These are phyloP conservation scores for Brachypalpus laphriformis DNA, from an alignment of 2,888 invertebrate genomes.

Conservation along the genomic window DNA sequence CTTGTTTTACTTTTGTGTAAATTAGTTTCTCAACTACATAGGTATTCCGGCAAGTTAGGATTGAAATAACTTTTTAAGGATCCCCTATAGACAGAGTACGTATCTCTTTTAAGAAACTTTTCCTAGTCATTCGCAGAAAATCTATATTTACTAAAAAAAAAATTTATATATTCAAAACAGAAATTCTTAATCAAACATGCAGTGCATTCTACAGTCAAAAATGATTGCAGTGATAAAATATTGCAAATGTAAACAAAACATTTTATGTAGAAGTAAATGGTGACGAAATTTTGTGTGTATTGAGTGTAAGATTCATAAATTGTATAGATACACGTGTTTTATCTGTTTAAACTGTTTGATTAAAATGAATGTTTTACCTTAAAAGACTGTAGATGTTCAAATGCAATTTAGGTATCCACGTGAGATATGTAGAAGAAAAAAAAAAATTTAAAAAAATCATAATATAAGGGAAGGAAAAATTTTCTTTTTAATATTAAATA, in stretches of 20 bases:
- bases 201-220: slow-evolving; percentile 7
- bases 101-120: too few relatives aligned
- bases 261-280: slow-evolving; percentile 21
- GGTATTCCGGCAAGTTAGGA: too few relatives aligned
- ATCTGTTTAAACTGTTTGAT: slow-evolving; percentile 30
- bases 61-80: too few relatives aligned
- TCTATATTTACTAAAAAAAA: background rate
- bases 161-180: background rate
- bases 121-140: too few relatives aligned
- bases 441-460: slow-evolving; percentile 23
- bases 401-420: slow-evolving; percentile 67
- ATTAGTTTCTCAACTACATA: too few relatives aligned
- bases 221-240: slow-evolving; percentile 31
- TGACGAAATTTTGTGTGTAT: slow-evolving; percentile 20
- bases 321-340: slow-evolving; percentile 15
- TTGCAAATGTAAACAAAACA: slow-evolving; percentile 28
- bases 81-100: too few relatives aligned
- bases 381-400: slow-evolving; percentile 71
- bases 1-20: too few relatives aligned
- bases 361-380: slow-evolving; percentile 67
- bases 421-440: slow-evolving; percentile 48
- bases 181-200: slow-evolving; percentile 22
- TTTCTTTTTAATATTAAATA: slow-evolving; percentile 18
- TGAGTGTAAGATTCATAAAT: slow-evolving; percentile 11
- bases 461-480: slow-evolving; percentile 39